Conservation (phyloP, 2,113 vertebrate species). For the Cebus imitator region DNA sequence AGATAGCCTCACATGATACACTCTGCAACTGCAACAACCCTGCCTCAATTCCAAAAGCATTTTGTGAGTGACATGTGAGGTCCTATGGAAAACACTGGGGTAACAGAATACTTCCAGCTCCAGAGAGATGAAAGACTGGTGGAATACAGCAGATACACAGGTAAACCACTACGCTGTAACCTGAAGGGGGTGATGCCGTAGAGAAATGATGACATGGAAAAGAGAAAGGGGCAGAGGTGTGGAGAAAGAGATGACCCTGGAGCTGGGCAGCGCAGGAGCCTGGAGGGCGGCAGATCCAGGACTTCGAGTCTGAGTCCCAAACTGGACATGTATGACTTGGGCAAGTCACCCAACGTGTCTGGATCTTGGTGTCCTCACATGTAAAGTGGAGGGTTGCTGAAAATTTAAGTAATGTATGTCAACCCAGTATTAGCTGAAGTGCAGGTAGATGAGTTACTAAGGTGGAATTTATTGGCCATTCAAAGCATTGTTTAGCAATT, state of each 20-base stretch:
- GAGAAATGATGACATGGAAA: background rate
- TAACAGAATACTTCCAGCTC: background rate
- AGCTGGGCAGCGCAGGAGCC: too few relatives aligned
- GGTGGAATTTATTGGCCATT: background rate
- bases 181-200: background rate
- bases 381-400: background rate
- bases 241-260: background rate
- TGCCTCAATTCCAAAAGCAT: background rate
- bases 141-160: background rate
- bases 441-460: background rate
- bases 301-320: background rate
- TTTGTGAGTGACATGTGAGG: background rate
- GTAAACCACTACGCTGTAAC: background rate
- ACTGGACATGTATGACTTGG: background rate
- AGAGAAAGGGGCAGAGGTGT: background rate
- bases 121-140: background rate
- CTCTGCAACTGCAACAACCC: background rate
- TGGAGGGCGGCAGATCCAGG: background rate
- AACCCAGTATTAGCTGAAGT: background rate
- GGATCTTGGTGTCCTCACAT: background rate
- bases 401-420: background rate
- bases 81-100: background rate
- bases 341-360: background rate
- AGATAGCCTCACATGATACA: background rate
- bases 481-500: background rate